phyloP scores from a whole-genome alignment of 2,113 vertebrate genomes.

The Tetrax tetrax region DNA sequence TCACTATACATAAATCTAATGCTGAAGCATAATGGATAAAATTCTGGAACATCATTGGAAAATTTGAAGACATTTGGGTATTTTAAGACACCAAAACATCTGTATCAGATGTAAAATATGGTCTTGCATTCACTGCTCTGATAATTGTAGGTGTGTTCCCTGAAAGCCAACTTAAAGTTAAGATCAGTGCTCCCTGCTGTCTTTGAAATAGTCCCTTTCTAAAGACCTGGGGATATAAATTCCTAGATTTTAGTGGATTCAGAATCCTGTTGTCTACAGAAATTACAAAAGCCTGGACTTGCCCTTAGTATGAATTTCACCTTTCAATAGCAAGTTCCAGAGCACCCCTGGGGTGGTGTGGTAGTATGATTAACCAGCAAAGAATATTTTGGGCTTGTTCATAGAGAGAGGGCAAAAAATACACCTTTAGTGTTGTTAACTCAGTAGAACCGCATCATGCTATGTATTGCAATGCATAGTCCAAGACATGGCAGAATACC shows the following conservation, averaged over 20 bases:
- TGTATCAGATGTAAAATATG: neutral
- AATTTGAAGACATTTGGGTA: neutral
- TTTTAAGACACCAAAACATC: neutral
- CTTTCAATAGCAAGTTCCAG: neutral
- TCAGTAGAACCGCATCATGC: neutral
- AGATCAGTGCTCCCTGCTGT: neutral
- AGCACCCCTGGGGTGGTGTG: neutral
- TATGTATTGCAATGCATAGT: neutral
- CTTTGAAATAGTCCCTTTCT: neutral
- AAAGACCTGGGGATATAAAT: neutral
- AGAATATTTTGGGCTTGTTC: neutral
- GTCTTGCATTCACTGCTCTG: neutral
- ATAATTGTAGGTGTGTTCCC: neutral
- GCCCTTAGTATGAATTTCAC: neutral
- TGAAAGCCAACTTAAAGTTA: neutral
- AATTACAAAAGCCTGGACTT: neutral
- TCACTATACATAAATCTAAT: neutral
- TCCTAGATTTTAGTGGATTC: neutral
- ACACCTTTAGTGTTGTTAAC: neutral
- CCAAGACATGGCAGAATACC: neutral
- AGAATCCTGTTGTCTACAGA: neutral
- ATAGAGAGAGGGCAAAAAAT: neutral
- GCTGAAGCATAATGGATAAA: neutral
- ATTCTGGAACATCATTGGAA: neutral
- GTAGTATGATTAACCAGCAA: neutral